Evolutionary conservation across 2,797 vertebrate genomes (phyloP), one percentile per base, ranked within the genome.

Genomic region (Enteromius anoplus): DNA sequence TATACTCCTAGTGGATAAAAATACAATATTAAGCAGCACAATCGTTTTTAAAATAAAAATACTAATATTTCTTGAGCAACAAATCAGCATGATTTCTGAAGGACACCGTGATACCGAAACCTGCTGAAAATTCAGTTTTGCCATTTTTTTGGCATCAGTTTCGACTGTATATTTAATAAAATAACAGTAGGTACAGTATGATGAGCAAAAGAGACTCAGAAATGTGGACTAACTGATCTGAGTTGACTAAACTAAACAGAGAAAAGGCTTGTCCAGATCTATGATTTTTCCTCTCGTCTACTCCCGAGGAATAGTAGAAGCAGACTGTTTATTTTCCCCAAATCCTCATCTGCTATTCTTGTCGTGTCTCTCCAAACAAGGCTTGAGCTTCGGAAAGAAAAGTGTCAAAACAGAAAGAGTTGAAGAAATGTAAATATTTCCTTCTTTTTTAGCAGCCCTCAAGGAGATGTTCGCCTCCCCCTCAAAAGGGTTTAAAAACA

Each of bases 361-460:
- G 93, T 96, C 96, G 94, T 92, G 93, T 85, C 90, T 77, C 89
- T 94, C 95, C 94, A 91, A 93, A 94, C 92, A 89, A 93, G 92
- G 93, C 91, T 94, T 62, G 88, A 92, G 92, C 92, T 94, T 93
- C 81, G 86, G 88, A 91, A 86, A 82, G 93, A 93, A 95, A 96
- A 92, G 94, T 97, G 96, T 97, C 96, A 97, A 95, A 96, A 96
- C 92, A 95, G 91, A 95, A 96, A 96, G 89, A 93, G 89, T 93
- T 93, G 92, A 88, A 92, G 94, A 96, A 96, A 96, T 96, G 94
- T 95, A 96, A 97, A 97, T 96, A 95, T 94, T 95, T 84, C 62
- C 72, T 93, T 90, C 94, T 89, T 93, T 93, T 91, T 89, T 89
- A 79, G 89, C 92, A 86, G 51, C 92, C 96, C 94, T 89, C 80